phyloP scores from a whole-genome alignment of 2,888 invertebrate species.

The Apeira syringaria region DNA sequence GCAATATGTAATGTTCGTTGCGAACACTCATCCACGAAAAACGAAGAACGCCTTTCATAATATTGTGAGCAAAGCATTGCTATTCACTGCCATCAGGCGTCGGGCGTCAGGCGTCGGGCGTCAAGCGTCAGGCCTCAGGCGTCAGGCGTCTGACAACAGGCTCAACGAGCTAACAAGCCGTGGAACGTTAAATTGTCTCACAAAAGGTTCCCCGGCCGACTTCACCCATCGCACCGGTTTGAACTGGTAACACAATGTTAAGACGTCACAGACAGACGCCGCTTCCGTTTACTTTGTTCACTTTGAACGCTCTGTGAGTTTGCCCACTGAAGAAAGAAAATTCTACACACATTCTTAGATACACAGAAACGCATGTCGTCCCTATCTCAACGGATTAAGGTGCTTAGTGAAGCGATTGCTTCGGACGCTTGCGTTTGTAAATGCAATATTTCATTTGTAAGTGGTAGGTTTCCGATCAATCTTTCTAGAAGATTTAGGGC shows the following conservation, averaged over 20 bases:
- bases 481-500: slow-evolving; percentile 37
- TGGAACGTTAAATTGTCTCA: slow-evolving; percentile 38
- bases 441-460: slow-evolving; percentile 35
- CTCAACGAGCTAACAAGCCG: slow-evolving; percentile 35
- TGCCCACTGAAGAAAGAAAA: slow-evolving; percentile 13
- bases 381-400: slow-evolving; percentile 11
- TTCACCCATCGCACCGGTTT: slow-evolving; percentile 35
- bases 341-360: too few relatives aligned
- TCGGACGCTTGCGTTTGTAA: slow-evolving; percentile 20
- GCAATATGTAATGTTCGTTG: too few relatives aligned
- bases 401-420: neutral
- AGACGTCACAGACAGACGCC: slow-evolving; percentile 42
- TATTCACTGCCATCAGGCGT: slow-evolving; percentile 7
- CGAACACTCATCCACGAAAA: neutral
- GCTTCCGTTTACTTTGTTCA: slow-evolving; percentile 43
- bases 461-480: slow-evolving; percentile 35
- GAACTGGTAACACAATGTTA: slow-evolving; percentile 41
- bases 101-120: too few relatives aligned
- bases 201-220: slow-evolving; percentile 36
- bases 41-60: slow-evolving; percentile 40
- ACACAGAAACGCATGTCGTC: neutral
- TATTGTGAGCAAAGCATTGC: slow-evolving; percentile 38
- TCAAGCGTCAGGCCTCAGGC: slow-evolving; percentile 49
- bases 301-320: slow-evolving; percentile 33
- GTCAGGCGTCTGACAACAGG: slow-evolving; percentile 47